These are phyloP conservation scores for Onchidella celtica DNA, from an alignment of 2,888 invertebrate genomes.

Conservation along the genomic window DNA sequence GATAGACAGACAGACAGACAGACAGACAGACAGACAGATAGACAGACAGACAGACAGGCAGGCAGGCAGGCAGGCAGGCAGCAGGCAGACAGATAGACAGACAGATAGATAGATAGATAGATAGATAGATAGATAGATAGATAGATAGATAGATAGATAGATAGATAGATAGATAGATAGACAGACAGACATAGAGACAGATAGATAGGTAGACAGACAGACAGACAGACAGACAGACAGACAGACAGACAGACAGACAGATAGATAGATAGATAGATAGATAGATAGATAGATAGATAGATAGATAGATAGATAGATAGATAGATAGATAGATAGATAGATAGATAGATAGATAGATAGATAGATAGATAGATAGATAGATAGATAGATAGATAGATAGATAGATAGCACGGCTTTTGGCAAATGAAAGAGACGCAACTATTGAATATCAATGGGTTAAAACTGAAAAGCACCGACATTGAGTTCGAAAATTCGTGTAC, in stretches of 20 bases:
- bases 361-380: background rate
- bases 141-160: slow-evolving; percentile 22
- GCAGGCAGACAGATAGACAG: no score
- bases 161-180: slow-evolving; percentile 14
- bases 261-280: background rate
- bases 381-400: background rate
- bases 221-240: background rate
- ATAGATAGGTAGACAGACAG: background rate
- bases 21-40: no score
- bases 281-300: background rate
- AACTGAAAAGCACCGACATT: no score
- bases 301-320: background rate
- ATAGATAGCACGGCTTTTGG: background rate
- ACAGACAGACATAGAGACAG: background rate
- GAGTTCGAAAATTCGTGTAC: no score
- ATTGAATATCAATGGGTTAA: no score
- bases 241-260: background rate
- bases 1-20: no score
- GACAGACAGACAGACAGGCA: no score
- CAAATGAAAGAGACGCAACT: no score
- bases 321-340: background rate
- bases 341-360: background rate
- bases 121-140: background rate
- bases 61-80: no score
- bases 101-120: background rate